Percentiles rank a stretch among this genome's conserved stretches.
phyloP scores from a whole-genome alignment of 2,797 vertebrate species.

The Trematomus bernacchii region DNA sequence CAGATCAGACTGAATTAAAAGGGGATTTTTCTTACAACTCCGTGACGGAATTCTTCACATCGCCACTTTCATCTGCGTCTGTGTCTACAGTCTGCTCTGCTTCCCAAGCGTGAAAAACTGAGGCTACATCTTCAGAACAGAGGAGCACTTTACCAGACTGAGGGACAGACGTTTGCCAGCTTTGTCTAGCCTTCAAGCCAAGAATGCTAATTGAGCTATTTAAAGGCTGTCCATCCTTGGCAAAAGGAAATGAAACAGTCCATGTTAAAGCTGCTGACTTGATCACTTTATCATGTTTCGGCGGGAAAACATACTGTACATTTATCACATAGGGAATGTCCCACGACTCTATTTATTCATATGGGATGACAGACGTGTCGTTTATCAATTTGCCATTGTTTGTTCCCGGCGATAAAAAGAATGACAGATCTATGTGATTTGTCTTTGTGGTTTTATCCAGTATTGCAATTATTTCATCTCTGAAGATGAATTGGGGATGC shows the following conservation, averaged over 20 bases:
- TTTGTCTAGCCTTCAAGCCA: constrained; percentile 74
- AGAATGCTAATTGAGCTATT: constrained; percentile 83
- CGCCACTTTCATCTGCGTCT: constrained; percentile 51
- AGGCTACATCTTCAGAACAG: constrained; percentile 50
- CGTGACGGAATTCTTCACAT: constrained; percentile 59
- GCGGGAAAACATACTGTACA: constrained; percentile 5
- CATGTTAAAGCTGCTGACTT: constrained; percentile 45
- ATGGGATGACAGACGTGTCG: constrained; percentile 4
- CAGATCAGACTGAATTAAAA: constrained; percentile 68
- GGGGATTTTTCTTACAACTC: constrained; percentile 60
- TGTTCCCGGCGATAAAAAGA: neutral
- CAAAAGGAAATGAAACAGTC: constrained; percentile 20
- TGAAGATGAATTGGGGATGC: constrained; percentile 3
- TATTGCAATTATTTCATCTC: neutral
- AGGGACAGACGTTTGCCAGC: constrained; percentile 70
- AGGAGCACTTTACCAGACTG: constrained; percentile 67
- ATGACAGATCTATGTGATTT: constrained; percentile 12
- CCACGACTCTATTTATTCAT: constrained; percentile 1
- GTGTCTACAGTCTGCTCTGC: constrained; percentile 49
- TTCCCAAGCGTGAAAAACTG: constrained; percentile 52
- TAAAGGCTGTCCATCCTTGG: constrained; percentile 64
- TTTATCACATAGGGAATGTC: constrained; percentile 16
- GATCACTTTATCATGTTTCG: constrained; percentile 29
- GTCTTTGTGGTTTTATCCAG: constrained; percentile 1
- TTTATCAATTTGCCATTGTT: neutral